A percentile compares a stretch with the other conserved stretches of the same genome.
phyloP scores from a whole-genome alignment of 92 coral and sea anemone genomes.

The Umimayanthus chanpuru region DNA sequence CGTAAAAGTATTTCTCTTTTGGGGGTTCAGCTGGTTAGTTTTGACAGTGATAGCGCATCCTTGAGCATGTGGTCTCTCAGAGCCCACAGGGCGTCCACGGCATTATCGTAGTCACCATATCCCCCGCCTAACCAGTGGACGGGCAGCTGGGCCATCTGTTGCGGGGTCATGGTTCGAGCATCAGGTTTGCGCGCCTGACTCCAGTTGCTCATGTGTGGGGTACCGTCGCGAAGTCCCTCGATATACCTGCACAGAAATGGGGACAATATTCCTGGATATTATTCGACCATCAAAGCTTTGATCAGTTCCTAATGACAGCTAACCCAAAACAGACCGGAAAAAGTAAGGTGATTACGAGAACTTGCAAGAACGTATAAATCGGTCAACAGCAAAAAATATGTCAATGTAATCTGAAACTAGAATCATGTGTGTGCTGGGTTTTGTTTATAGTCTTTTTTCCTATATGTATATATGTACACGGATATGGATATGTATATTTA shows the following conservation, averaged over 20 bases:
- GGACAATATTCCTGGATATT: not conserved
- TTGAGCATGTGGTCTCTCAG: slow-evolving; percentile 96
- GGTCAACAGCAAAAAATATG: no score
- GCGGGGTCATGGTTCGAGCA: slow-evolving; percentile 82
- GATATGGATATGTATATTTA: no score
- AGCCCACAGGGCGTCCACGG: slow-evolving; percentile 97
- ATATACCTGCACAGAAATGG: slow-evolving; percentile 69
- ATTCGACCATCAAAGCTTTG: not conserved
- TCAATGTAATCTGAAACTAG: no score
- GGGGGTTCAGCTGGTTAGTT: slow-evolving; percentile 36
- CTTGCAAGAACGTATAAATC: no score
- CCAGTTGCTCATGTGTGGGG: slow-evolving; percentile 98
- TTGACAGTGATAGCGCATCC: slow-evolving; percentile 89
- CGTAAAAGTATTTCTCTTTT: not conserved
- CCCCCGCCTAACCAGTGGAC: slow-evolving; percentile 96
- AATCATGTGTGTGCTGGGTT: no score
- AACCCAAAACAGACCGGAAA: not conserved
- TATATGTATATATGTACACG: no score
- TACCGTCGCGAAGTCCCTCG: slow-evolving; percentile 99
- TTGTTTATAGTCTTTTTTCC: no score
- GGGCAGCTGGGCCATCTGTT: slow-evolving; percentile 95
- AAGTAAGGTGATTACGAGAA: not conserved
- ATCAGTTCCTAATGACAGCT: not conserved
- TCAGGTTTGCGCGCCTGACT: slow-evolving; percentile 93
- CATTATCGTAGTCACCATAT: slow-evolving; percentile 90